phyloP scores from a whole-genome alignment of 2,797 vertebrate species.

The Lepidocolaptes lacrymiger region DNA sequence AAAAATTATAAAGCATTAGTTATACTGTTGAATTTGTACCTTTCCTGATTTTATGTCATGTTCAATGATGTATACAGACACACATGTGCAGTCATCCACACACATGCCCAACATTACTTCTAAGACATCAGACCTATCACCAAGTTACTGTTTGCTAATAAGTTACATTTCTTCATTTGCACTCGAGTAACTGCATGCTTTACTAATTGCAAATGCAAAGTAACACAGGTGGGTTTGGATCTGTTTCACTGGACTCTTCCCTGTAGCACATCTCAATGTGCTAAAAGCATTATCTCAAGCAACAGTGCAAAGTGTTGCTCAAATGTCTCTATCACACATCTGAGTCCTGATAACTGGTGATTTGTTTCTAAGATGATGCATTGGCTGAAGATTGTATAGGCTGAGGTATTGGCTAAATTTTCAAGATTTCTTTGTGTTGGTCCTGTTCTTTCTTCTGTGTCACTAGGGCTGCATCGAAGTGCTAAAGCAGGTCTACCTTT shows the following conservation, averaged over 20 bases:
- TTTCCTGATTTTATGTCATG: background rate
- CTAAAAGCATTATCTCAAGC: background rate
- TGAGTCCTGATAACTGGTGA: background rate
- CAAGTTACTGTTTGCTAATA: background rate
- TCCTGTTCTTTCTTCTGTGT: background rate
- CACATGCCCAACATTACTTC: background rate
- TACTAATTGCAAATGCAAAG: background rate
- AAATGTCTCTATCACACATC: background rate
- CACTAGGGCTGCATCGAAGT: background rate
- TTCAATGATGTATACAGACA: background rate
- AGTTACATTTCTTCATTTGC: background rate
- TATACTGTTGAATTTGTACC: background rate
- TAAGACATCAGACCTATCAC: background rate
- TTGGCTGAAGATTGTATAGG: background rate
- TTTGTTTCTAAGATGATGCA: background rate
- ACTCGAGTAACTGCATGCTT: background rate
- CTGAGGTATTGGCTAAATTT: background rate
- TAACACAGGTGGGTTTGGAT: background rate
- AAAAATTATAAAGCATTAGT: background rate
- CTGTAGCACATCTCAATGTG: background rate
- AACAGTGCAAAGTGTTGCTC: background rate
- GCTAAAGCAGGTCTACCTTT: background rate
- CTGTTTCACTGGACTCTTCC: background rate
- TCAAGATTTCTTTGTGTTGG: background rate
- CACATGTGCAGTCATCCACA: rapidly evolving